Evolutionary conservation across 1,140 invertebrate genomes (phyloP).

Genomic region (Globodera rostochiensis): DNA sequence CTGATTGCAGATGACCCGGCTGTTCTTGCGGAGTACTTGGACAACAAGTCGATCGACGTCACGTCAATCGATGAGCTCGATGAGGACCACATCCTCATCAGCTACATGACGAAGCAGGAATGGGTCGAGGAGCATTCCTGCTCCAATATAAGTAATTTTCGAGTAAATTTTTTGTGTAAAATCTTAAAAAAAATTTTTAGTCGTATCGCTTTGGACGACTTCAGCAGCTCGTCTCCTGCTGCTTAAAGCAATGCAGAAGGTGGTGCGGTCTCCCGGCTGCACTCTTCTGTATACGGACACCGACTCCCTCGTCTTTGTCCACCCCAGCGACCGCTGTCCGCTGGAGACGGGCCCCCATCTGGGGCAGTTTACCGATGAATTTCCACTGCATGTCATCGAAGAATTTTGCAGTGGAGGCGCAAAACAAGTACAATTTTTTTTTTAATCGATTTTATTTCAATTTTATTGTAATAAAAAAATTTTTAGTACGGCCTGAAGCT

Average conservation of each 20-base stretch:
- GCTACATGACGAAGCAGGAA: not conserved
- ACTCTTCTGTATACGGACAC: constrained; percentile 11
- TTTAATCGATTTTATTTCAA: no score
- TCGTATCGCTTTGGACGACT: constrained; percentile 15
- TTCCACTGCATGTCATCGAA: not conserved
- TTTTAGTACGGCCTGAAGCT: constrained; percentile 3
- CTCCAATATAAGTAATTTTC: not conserved
- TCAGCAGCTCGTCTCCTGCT: not conserved
- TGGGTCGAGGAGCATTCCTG: not conserved
- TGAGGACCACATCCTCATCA: not conserved
- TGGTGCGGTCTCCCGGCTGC: constrained; percentile 5
- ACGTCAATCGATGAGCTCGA: not conserved
- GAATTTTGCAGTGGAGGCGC: constrained; percentile 11
- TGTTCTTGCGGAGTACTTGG: not conserved
- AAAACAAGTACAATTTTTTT: constrained; percentile 1
- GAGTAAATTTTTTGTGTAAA: no score
- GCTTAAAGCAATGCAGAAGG: constrained; percentile 1
- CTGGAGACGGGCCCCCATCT: constrained; percentile 9
- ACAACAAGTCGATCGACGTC: not conserved
- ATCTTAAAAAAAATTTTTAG: not conserved
- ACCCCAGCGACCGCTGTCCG: not conserved
- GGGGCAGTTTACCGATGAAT: constrained; percentile 21
- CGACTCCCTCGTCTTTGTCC: no score
- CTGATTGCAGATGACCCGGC: no score
- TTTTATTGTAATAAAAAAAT: not conserved